phyloP scores from a whole-genome alignment of 2,113 vertebrate species.

The Callipepla squamata region DNA sequence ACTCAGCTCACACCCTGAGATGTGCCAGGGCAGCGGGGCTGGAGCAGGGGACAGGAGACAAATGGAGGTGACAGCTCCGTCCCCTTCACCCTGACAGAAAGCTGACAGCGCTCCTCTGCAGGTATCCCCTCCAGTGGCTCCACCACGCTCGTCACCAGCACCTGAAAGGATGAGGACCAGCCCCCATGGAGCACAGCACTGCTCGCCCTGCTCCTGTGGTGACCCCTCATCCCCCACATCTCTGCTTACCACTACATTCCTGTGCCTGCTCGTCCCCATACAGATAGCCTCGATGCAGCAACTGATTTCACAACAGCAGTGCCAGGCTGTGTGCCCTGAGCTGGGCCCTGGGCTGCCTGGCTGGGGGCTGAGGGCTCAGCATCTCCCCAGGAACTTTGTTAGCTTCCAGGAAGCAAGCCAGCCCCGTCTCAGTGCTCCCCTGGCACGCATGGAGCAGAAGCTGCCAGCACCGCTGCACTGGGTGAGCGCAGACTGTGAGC shows the following conservation, averaged over 20 bases:
- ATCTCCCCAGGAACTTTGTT: not conserved
- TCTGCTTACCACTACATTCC: not conserved
- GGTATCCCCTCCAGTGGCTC: not conserved
- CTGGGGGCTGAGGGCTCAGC: not conserved
- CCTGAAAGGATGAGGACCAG: not conserved
- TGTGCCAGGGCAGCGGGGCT: fast-evolving
- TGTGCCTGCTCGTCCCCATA: not conserved
- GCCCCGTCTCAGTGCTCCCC: not conserved
- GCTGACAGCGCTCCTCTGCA: not conserved
- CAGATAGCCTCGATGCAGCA: not conserved
- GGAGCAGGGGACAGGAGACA: not conserved
- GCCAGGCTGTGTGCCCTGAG: not conserved
- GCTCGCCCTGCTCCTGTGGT: not conserved
- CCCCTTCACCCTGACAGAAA: not conserved
- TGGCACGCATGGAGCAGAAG: not conserved
- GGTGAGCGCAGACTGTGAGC: fast-evolving
- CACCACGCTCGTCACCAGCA: not conserved
- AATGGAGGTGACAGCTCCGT: not conserved
- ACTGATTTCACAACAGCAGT: not conserved
- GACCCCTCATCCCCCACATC: not conserved
- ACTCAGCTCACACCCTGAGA: not conserved
- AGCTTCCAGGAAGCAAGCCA: not conserved
- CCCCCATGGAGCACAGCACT: not conserved
- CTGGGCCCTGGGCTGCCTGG: not conserved
- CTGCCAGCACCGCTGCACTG: not conserved